Evolutionary conservation across 2,113 vertebrate genomes (phyloP).

Genomic region (Oncorhynchus clarkii): DNA sequence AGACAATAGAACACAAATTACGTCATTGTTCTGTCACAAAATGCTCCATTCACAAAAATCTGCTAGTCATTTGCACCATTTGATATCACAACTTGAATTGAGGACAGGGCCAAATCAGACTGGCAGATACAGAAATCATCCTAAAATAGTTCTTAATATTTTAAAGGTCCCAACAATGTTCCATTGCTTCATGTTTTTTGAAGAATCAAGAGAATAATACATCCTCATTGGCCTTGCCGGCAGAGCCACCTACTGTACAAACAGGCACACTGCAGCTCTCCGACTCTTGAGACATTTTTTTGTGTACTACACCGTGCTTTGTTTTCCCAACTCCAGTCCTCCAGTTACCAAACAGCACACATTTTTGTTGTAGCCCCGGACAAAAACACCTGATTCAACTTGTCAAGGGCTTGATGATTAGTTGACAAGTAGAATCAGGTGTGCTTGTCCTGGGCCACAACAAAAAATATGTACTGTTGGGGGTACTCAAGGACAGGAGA

Average conservation of each 20-base stretch:
- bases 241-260: conserved; percentile 58
- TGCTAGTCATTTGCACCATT: conserved; percentile 55
- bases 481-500: no score
- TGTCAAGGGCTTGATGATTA: no score
- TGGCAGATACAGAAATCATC: conserved; percentile 43
- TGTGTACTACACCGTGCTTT: neutral
- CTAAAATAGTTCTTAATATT: conserved; percentile 40
- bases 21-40: conserved; percentile 65
- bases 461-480: neutral
- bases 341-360: no score
- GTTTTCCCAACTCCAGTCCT: no score
- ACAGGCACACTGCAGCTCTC: conserved; percentile 46
- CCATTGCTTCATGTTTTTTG: conserved; percentile 23
- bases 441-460: neutral
- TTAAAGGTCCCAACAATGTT: conserved; percentile 33
- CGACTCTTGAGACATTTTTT: neutral
- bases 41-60: conserved; percentile 80
- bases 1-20: conserved; percentile 57
- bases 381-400: no score
- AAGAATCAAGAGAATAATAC: conserved; percentile 20
- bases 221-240: conserved; percentile 25
- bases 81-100: conserved; percentile 50
- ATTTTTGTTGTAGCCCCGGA: no score
- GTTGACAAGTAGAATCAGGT: no score
- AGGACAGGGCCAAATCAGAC: conserved; percentile 38